phyloP scores from a whole-genome alignment of 2,888 invertebrate genomes.

The Latrodectus hesperus region DNA sequence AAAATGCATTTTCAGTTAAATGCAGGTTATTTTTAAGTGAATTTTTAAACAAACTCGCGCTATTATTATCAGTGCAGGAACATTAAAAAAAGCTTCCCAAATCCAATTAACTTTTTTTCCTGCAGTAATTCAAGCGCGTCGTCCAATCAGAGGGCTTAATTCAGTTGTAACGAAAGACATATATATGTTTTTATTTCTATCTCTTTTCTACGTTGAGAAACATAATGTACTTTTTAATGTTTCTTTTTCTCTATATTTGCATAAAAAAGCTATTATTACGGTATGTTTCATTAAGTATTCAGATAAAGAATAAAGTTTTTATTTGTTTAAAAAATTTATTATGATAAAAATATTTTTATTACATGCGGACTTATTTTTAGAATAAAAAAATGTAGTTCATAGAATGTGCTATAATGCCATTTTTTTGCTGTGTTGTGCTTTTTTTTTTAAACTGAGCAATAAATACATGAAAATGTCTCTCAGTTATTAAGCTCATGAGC shows the following conservation, averaged over 20 bases:
- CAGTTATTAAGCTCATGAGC: too few relatives aligned
- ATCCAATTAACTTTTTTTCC: constrained; percentile 46
- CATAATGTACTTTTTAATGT: not conserved
- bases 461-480: too few relatives aligned
- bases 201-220: not conserved
- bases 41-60: not conserved
- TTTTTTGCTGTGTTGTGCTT: too few relatives aligned
- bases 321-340: not conserved
- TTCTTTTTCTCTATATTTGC: constrained; percentile 10
- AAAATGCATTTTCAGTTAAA: too few relatives aligned
- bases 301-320: constrained; percentile 33
- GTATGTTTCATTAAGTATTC: constrained; percentile 50
- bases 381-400: too few relatives aligned
- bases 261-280: constrained; percentile 31
- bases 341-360: constrained; percentile 25
- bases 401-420: too few relatives aligned
- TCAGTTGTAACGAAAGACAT: constrained; percentile 35
- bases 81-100: constrained; percentile 47
- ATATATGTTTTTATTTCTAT: constrained; percentile 19
- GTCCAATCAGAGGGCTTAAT: constrained; percentile 28
- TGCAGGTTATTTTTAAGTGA: too few relatives aligned
- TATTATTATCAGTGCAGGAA: constrained; percentile 29
- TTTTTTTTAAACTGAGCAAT: too few relatives aligned
- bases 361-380: too few relatives aligned
- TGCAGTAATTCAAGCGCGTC: constrained; percentile 21